Percentiles rank a stretch among this genome's conserved stretches.
Evolutionary conservation across 2,888 invertebrate genomes (phyloP).

Genomic region (Nemapogon koenigi): DNA sequence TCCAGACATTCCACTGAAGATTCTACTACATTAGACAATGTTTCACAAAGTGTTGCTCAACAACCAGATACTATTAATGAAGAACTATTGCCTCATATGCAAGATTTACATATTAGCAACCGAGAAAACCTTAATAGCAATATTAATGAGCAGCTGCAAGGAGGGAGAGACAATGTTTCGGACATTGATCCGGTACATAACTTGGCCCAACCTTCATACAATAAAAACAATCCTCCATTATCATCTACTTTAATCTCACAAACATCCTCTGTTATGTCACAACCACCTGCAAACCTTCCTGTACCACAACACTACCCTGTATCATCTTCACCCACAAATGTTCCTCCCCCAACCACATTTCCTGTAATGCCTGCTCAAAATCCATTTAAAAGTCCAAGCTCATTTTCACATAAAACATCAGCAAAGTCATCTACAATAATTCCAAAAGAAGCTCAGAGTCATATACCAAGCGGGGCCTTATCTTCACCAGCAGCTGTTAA

Average conservation of each 20-base stretch:
- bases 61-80: no score
- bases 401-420: constrained; percentile 52
- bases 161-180: no score
- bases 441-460: constrained; percentile 29
- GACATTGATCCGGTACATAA: no score
- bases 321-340: constrained; percentile 11
- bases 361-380: constrained; percentile 33
- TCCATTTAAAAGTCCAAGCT: constrained; percentile 51
- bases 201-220: no score
- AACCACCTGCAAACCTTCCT: neutral
- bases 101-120: no score
- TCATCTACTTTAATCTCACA: no score
- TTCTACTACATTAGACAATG: constrained; percentile 23
- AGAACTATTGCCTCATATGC: no score
- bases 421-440: constrained; percentile 24
- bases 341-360: constrained; percentile 28
- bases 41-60: constrained; percentile 22
- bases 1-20: constrained; percentile 32
- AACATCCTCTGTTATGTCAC: no score
- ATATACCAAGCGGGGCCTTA: constrained; percentile 33
- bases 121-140: no score
- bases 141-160: no score
- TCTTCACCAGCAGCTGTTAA: constrained; percentile 39
- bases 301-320: constrained; percentile 11
- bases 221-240: no score